Base-by-base conservation (phyloP, 2,113 vertebrate genomes). In the Xenotilapia flavipinnis region DNA sequence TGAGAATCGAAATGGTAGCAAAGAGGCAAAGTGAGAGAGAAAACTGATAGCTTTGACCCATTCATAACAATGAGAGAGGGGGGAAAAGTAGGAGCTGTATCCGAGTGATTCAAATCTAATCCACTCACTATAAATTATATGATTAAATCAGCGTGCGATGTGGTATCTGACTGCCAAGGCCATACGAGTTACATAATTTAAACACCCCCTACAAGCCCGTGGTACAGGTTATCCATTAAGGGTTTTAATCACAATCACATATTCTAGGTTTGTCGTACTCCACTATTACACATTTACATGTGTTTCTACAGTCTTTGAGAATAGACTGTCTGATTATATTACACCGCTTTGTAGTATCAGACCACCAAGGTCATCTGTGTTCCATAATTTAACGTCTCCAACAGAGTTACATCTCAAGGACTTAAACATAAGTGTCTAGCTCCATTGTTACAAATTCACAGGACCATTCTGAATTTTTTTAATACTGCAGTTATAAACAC, bases 401-500 rank as follows among this genome's bases (percentile, higher is more conserved):
- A 33, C 26, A n/a, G 26, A 3, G 73, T 77, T 33, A 51, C 11
- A 1, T 31, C 45, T 77, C 15, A 77, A 77, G 73, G 17, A 49
- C 42, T 51, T 49, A 31, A 47, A 77, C 26, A 51, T 12, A 77
- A 77, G 45, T 87, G 56, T 47, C 19, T 54, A 36, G 38, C 21
- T 73, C 19, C 12, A 10, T 13, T 82, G 49, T 86, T 60, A 23
- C 19, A 73, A 51, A 86, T 84, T 80, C 31, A 80, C 11, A 21
- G 80, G 38, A 54, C 54, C 81, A 60, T 42, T 82, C 89, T 65
- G 85, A 82, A 75, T 91, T 87, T 56, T 86, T 92, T 87, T 87
- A 91, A 91, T 80, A 80, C 83, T 75, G 65, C 26, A 86, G 60
- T 90, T 86, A 84, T 87, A 88, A 90, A 93, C 85, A 89, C 55